Evolutionary conservation across 2,888 invertebrate species (phyloP).

Genomic region (Sisyra nigra): DNA sequence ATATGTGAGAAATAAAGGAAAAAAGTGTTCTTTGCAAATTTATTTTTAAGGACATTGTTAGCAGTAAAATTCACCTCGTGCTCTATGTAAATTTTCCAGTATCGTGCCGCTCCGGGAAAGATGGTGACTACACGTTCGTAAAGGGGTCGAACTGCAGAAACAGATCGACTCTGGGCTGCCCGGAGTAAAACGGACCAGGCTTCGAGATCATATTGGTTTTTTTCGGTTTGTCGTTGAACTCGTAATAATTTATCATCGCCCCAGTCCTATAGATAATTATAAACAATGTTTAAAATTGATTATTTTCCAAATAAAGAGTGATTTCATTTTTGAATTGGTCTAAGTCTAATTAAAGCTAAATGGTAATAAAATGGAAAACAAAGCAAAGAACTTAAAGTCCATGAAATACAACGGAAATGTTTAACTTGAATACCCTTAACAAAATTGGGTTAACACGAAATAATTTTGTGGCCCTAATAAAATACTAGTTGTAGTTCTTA

Average conservation of each 20-base stretch:
- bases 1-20: neutral
- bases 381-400: too few relatives aligned
- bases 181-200: conserved; percentile 94
- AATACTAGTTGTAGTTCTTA: too few relatives aligned
- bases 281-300: conserved; percentile 10
- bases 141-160: conserved; percentile 77
- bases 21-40: neutral
- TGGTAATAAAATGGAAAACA: too few relatives aligned
- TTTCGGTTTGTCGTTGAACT: conserved; percentile 73
- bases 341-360: conserved; percentile 6
- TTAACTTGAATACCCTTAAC: too few relatives aligned
- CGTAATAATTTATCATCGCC: conserved; percentile 70
- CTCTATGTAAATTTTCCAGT: conserved; percentile 98
- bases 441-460: too few relatives aligned
- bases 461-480: too few relatives aligned
- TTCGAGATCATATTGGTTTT: conserved; percentile 86
- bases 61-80: conserved; percentile 63
- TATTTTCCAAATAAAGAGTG: neutral
- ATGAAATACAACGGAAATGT: too few relatives aligned
- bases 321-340: conserved; percentile 4
- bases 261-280: conserved; percentile 51
- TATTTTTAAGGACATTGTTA: neutral
- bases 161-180: conserved; percentile 77
- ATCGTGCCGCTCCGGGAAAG: conserved; percentile 92
- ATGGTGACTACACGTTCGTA: conserved; percentile 90